Evolutionary conservation across 2,113 vertebrate species (phyloP).

Genomic region (Vanacampus margaritifer): DNA sequence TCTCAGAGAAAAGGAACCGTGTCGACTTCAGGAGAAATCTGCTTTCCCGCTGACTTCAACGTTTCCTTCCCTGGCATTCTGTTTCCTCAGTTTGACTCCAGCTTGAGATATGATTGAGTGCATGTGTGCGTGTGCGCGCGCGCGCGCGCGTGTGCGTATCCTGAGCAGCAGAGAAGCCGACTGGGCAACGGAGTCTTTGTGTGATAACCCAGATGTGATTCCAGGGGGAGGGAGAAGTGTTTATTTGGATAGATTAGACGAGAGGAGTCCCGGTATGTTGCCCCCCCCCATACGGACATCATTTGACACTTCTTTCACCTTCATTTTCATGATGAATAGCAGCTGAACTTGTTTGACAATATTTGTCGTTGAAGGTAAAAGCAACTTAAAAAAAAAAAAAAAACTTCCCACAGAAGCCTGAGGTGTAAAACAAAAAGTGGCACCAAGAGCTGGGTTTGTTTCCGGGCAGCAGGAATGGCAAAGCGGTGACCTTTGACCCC

Average conservation of each 20-base stretch:
- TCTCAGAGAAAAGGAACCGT: constrained; percentile 20
- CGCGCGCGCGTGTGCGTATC: constrained; percentile 33
- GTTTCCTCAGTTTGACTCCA: constrained; percentile 62
- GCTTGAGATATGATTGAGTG: constrained; percentile 46
- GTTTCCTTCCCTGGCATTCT: constrained; percentile 65
- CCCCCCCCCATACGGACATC: background rate
- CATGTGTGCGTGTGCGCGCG: constrained; percentile 2
- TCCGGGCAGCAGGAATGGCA: constrained; percentile 21
- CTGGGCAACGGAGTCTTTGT: constrained; percentile 38
- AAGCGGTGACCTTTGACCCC: constrained; percentile 44
- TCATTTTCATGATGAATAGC: background rate
- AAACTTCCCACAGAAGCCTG: background rate
- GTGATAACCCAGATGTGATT: constrained; percentile 53
- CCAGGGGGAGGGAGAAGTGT: constrained; percentile 50
- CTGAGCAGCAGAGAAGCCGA: constrained; percentile 43
- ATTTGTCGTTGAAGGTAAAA: background rate
- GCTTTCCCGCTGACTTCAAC: constrained; percentile 54
- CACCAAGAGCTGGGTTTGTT: constrained; percentile 9
- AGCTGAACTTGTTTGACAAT: background rate
- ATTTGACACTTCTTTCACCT: background rate
- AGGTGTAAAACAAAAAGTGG: constrained; percentile 4
- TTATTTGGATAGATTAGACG: constrained; percentile 61
- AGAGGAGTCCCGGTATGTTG: constrained; percentile 24
- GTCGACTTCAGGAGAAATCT: constrained; percentile 31
- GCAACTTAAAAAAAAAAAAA: background rate